Base-by-base conservation (phyloP, 2,113 vertebrate species). In the Phalacrocorax brasilianus region DNA sequence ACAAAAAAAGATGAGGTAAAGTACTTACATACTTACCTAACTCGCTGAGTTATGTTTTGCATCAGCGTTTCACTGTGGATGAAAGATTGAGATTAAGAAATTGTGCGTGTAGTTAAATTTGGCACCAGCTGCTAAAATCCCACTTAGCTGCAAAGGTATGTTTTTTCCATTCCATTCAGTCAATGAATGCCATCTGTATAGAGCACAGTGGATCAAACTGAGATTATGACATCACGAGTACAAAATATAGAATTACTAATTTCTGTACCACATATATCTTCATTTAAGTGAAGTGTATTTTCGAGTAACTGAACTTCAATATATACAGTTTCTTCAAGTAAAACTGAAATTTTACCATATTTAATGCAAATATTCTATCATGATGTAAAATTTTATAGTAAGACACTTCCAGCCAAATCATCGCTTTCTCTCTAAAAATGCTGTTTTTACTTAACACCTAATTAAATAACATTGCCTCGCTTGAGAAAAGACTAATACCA, bases 401-500 rank as follows among this genome's bases (percentile, higher is more conserved):
- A 88, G 6, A 30, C n/a, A 38, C 62, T 82, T 91, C 74, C 61
- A 73, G 14, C 35, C 20, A 9, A 88, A 58, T 63, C 47, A 50
- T 50, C 77, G 53, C 21, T 93, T 96, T 77, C 56, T 85, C 42
- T 61, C 14, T 44, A 68, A 94, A 97, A 78, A 96, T 56, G 32
- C 33, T 49, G 87, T 71, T 96, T 78, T 49, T 52, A 88, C 58
- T 92, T 59, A 73, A 76, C 30, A 87, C 32, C 67, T 94, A 93
- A 87, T 88, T 92, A 96, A 96, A 91, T 76, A 93, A 84, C 93
- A 65, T 79, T 61, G 7, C 26, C 52, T 56, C 35, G 24, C 11
- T 65, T 90, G 56, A 93, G 72, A 91, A 76, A 95, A 90, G 65
- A n/a, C 23, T 93, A 88, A 86, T 89, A 91, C 38, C 14, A 86